Base-by-base conservation (phyloP, 2,797 vertebrate species). In the Corythornis leucogaster region DNA sequence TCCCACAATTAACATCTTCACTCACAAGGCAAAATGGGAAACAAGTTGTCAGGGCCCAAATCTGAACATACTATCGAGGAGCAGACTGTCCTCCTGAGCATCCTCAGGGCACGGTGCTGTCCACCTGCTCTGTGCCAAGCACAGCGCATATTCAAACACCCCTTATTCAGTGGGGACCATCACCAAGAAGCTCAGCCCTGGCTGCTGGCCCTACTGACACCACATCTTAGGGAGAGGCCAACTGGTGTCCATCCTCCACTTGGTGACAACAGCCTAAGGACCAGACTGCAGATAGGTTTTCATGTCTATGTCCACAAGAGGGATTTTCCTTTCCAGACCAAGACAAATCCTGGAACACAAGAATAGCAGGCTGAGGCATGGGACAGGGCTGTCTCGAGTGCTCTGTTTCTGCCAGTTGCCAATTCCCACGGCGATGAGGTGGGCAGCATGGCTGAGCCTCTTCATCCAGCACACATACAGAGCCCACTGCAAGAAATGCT, bases 401-500 rank as follows among this genome's bases (percentile, higher is more conserved):
- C 30, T 43, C 20, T 2, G 2, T 17, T 75, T 68, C 53, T 58
- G 51, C 30, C 68, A 43, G 26, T 35, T 4, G 1, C 54, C 30
- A 15, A 50, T 26, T 13, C 50, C 68, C 35, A n/a, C 0, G 0
- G 43, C 5, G 1, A 35, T 2, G 26, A 0, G 17, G 53, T n/a
- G 46, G 5, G 9, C 54, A 55, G 3, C 1, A 6, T 15, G 38
- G 38, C 38, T 40, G 38, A 40, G 38, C 6, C 38, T 40, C 38
- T 40, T 40, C 38, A 40, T 40, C 38, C 38, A 40, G 38, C 38
- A 15, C 38, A 40, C 38, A 22, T 9, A 11, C 14, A 28, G 5
- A 38, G 38, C 33, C 31, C 61, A n/a, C 6, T 1, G 6, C 2
- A 7, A 26, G n/a, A 42, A 63, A 64, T 8, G 2, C 8, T 5